phyloP scores from a whole-genome alignment of 1,140 invertebrate genomes.

The Bombus huntii region DNA sequence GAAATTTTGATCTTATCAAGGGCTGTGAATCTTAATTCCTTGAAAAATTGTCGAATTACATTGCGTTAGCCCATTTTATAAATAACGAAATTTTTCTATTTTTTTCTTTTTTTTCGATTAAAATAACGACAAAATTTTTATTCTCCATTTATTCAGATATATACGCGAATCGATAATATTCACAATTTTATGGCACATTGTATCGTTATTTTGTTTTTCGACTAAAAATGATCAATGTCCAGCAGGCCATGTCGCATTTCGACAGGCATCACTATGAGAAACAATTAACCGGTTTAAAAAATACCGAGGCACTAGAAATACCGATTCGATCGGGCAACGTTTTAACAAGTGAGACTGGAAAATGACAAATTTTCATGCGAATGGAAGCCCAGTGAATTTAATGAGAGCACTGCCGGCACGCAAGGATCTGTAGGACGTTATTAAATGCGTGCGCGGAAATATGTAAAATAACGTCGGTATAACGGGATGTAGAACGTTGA shows the following conservation, averaged over 20 bases:
- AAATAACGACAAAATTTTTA: no score
- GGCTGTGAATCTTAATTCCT: no score
- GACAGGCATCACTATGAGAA: background rate
- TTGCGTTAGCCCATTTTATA: no score
- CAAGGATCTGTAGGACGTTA: background rate
- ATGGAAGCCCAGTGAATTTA: slow-evolving; percentile 6
- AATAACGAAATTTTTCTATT: no score
- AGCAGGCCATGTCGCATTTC: background rate
- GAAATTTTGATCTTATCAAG: no score
- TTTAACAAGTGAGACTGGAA: background rate
- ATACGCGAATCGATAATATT: background rate
- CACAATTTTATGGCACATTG: background rate
- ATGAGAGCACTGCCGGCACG: background rate
- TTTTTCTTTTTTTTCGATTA: no score
- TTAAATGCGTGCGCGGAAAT: background rate
- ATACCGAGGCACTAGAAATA: background rate
- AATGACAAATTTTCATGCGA: slow-evolving; percentile 9
- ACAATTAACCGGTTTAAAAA: background rate
- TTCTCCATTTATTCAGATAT: no score
- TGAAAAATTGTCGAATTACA: no score
- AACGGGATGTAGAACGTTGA: background rate
- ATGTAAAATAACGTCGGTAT: slow-evolving; percentile 7
- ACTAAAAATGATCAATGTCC: background rate
- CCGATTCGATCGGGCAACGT: background rate
- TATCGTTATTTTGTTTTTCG: background rate